A percentile compares a stretch with the other conserved stretches of the same genome.
Evolutionary conservation across 1,140 invertebrate species (phyloP).

Genomic region (Orchestia grillus): DNA sequence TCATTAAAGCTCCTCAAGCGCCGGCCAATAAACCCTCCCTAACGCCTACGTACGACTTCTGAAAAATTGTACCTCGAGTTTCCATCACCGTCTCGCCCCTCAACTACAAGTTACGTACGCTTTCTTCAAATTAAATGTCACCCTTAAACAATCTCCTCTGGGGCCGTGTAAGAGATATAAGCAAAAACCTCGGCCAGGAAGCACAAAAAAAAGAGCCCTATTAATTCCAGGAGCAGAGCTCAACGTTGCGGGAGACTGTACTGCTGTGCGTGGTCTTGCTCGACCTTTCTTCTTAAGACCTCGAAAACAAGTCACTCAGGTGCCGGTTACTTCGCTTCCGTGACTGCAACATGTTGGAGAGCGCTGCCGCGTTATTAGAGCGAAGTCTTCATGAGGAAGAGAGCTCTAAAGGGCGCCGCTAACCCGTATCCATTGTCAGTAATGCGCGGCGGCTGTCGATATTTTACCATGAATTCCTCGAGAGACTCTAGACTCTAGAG

Average conservation of each 20-base stretch:
- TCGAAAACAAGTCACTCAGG: neutral
- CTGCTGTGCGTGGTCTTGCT: neutral
- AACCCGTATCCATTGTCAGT: slow-evolving; percentile 4
- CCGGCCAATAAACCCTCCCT: neutral
- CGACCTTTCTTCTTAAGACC: neutral
- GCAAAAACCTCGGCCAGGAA: neutral
- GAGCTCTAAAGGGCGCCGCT: neutral
- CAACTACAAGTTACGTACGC: neutral
- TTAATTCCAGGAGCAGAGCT: neutral
- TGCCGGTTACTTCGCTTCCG: neutral
- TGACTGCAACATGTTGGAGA: neutral
- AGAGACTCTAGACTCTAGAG: slow-evolving; percentile 33
- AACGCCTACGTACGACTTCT: neutral
- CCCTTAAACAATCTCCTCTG: neutral
- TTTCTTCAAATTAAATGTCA: neutral
- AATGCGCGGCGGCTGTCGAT: slow-evolving; percentile 2
- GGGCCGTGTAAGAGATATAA: neutral
- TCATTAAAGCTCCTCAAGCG: neutral
- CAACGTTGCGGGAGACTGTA: neutral
- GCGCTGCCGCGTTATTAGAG: neutral
- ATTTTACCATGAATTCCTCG: neutral
- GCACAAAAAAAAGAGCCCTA: neutral
- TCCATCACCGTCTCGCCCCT: neutral
- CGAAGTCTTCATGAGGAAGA: slow-evolving; percentile 1
- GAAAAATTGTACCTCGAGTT: neutral